These are phyloP conservation scores for Enteromius radiatus DNA, from an alignment of 2,797 vertebrate genomes.

Conservation along the genomic window DNA sequence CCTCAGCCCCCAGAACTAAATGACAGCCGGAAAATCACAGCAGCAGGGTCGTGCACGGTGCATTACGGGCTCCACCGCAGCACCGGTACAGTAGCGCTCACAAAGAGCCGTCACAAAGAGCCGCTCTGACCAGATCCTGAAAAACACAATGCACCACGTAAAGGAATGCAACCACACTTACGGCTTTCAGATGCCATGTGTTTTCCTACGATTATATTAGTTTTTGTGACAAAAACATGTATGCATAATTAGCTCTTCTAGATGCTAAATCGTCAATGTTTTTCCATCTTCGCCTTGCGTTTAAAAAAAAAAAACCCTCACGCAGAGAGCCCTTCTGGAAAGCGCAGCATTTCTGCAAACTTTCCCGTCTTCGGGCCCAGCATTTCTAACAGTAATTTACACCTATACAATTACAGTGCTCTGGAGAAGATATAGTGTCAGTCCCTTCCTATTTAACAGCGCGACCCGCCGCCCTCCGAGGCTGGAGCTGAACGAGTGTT, in stretches of 20 bases:
- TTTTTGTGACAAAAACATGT: constrained; percentile 13
- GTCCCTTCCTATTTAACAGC: constrained; percentile 77
- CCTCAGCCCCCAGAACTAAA: constrained; percentile 69
- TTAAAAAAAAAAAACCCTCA: not conserved
- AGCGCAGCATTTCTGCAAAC: constrained; percentile 65
- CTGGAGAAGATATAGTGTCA: constrained; percentile 76
- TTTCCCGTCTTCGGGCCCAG: constrained; percentile 57
- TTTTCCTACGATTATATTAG: constrained; percentile 3
- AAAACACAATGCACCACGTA: constrained; percentile 16
- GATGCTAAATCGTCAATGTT: not conserved
- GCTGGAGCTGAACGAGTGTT: constrained; percentile 74
- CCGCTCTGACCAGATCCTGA: constrained; percentile 44
- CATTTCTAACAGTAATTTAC: constrained; percentile 79
- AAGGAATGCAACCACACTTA: constrained; percentile 1
- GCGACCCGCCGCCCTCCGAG: constrained; percentile 69
- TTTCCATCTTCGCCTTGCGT: not conserved
- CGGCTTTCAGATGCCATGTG: not conserved
- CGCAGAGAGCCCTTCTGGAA: constrained; percentile 24
- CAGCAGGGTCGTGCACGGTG: constrained; percentile 72
- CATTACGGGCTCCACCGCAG: constrained; percentile 63
- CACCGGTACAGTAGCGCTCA: constrained; percentile 55
- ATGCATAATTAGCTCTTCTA: constrained; percentile 11
- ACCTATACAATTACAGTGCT: constrained; percentile 76
- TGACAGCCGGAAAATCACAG: constrained; percentile 79
- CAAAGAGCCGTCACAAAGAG: constrained; percentile 43